Percentiles rank a stretch among this genome's conserved stretches.
Conservation (phyloP, 2,113 vertebrate species). For the Gallinago media region DNA sequence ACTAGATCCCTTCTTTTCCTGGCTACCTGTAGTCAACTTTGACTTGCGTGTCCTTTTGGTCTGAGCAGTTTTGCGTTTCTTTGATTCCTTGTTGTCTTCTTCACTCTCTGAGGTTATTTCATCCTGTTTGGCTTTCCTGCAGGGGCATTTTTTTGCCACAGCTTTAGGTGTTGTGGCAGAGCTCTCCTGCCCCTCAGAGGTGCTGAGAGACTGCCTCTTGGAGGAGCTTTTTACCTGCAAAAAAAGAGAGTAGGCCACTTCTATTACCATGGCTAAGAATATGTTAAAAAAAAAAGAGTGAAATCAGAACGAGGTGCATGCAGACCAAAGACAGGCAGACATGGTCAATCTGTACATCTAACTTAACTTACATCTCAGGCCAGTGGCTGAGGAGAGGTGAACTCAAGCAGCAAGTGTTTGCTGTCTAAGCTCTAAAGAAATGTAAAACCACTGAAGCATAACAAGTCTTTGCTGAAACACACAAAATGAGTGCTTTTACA, state of each 20-base stretch:
- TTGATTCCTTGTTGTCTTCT: background rate
- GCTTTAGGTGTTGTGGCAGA: constrained; percentile 16
- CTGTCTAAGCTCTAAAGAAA: background rate
- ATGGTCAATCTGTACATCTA: background rate
- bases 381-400: background rate
- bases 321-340: background rate
- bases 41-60: background rate
- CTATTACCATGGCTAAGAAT: background rate
- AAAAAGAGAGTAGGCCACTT: background rate
- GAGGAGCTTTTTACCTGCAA: constrained; percentile 61
- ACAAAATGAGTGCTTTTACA: background rate
- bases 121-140: constrained; percentile 62
- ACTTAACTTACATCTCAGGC: background rate
- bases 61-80: background rate
- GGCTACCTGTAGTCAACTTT: background rate
- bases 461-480: background rate
- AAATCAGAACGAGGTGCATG: background rate
- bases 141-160: constrained; percentile 33
- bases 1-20: background rate
- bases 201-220: constrained; percentile 11
- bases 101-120: background rate
- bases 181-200: background rate
- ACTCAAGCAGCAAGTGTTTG: background rate
- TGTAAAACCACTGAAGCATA: background rate
- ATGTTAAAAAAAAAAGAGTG: background rate